Percentiles rank a stretch among this genome's conserved stretches.
These are phyloP conservation scores for Trichonephila inaurata DNA, from an alignment of 1,140 invertebrate genomes.

Conservation along the genomic window DNA sequence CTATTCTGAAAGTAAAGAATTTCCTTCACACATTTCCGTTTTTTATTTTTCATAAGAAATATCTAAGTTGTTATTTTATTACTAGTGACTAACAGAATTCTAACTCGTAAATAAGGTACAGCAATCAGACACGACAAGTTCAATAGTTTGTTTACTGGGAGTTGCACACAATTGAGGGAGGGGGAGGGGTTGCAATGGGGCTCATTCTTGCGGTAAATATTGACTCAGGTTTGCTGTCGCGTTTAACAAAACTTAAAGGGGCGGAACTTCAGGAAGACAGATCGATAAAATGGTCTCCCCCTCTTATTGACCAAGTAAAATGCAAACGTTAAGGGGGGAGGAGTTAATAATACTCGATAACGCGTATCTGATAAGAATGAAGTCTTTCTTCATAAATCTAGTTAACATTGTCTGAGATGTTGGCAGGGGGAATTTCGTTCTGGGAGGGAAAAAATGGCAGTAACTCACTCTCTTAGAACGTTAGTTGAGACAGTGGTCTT, in stretches of 20 bases:
- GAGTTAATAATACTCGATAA: constrained; percentile 1
- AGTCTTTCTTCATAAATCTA: background rate
- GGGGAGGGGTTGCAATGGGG: background rate
- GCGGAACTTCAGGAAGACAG: constrained; percentile 4
- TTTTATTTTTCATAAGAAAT: background rate
- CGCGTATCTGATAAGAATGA: background rate
- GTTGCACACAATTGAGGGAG: background rate
- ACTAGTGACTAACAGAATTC: background rate
- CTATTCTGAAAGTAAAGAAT: background rate
- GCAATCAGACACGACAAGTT: background rate
- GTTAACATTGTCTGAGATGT: constrained; percentile 9
- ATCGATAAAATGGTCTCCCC: constrained; percentile 18
- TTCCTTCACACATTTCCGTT: background rate
- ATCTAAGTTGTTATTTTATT: background rate
- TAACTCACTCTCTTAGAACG: background rate
- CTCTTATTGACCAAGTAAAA: constrained; percentile 11
- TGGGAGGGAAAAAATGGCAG: background rate
- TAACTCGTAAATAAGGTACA: background rate
- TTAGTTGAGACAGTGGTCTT: background rate
- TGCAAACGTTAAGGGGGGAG: constrained; percentile 20
- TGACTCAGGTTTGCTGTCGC: constrained; percentile 25
- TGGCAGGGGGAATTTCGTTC: background rate
- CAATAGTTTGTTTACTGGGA: constrained; percentile 6
- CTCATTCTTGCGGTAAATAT: constrained; percentile 42
- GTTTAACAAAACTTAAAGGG: constrained; percentile 1